A percentile compares a stretch with the other conserved stretches of the same genome.
phyloP scores from a whole-genome alignment of 1,140 invertebrate genomes.

The Leptinotarsa lineolata region DNA sequence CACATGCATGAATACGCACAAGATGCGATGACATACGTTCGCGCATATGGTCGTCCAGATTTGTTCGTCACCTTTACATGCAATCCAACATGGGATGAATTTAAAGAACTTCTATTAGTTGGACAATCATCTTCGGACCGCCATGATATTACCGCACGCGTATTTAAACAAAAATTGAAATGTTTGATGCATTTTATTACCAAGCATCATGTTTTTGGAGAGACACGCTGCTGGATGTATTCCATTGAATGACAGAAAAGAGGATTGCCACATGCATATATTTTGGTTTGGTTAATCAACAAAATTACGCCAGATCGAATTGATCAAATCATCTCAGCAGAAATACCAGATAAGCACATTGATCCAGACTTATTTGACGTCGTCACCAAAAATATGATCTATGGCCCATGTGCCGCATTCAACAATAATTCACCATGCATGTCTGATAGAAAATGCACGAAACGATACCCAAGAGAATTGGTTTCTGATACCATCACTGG shows the following conservation, averaged over 20 bases:
- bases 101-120: neutral
- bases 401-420: slow-evolving; percentile 41
- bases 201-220: slow-evolving; percentile 50
- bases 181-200: slow-evolving; percentile 48
- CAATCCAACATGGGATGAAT: too few relatives aligned
- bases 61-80: too few relatives aligned
- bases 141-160: slow-evolving; percentile 57
- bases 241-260: slow-evolving; percentile 58
- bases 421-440: slow-evolving; percentile 41
- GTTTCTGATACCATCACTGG: slow-evolving; percentile 40
- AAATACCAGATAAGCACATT: too few relatives aligned
- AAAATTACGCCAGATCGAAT: slow-evolving; percentile 55
- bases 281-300: slow-evolving; percentile 59
- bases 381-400: slow-evolving; percentile 55
- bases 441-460: slow-evolving; percentile 41
- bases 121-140: slow-evolving; percentile 47
- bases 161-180: slow-evolving; percentile 58
- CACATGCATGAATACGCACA: too few relatives aligned
- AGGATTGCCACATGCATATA: slow-evolving; percentile 58
- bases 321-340: slow-evolving; percentile 59
- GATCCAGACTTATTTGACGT: slow-evolving; percentile 48
- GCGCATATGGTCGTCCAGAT: too few relatives aligned
- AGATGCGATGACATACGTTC: too few relatives aligned
- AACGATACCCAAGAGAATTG: slow-evolving; percentile 17
- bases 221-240: slow-evolving; percentile 50